Conservation (phyloP, 1,140 invertebrate species). For the Aphaenogaster rudis region DNA sequence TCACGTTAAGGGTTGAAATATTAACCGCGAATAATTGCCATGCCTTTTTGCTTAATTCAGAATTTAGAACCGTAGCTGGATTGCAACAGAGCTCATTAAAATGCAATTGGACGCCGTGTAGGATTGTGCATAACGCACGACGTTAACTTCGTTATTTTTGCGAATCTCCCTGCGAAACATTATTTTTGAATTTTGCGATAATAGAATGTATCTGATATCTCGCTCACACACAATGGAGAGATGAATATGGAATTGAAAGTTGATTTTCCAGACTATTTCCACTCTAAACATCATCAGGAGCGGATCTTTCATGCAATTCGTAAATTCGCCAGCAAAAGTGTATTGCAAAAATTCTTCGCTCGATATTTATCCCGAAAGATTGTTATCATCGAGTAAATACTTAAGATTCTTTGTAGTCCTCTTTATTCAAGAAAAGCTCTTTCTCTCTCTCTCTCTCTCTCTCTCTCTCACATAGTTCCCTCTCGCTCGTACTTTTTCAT, state of each 20-base stretch:
- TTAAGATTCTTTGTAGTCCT: neutral
- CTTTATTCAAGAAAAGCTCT: slow-evolving; percentile 20
- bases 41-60: slow-evolving; percentile 27
- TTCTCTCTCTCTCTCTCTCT: too few relatives aligned
- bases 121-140: neutral
- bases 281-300: neutral
- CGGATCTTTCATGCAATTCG: neutral
- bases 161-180: neutral
- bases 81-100: slow-evolving; percentile 57
- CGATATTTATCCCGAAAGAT: neutral
- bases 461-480: neutral
- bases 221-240: neutral
- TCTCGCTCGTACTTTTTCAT: neutral
- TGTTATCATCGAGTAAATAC: slow-evolving; percentile 8
- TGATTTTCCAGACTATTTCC: neutral
- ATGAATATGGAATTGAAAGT: neutral
- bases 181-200: slow-evolving; percentile 14
- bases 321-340: neutral
- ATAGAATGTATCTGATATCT: neutral
- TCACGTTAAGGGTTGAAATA: slow-evolving; percentile 57
- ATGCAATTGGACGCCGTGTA: slow-evolving; percentile 1
- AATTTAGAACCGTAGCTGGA: slow-evolving; percentile 20
- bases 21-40: slow-evolving; percentile 56
- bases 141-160: neutral
- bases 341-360: neutral